Evolutionary conservation across 2,797 vertebrate genomes (phyloP).

Genomic region (Vultur gryphus): DNA sequence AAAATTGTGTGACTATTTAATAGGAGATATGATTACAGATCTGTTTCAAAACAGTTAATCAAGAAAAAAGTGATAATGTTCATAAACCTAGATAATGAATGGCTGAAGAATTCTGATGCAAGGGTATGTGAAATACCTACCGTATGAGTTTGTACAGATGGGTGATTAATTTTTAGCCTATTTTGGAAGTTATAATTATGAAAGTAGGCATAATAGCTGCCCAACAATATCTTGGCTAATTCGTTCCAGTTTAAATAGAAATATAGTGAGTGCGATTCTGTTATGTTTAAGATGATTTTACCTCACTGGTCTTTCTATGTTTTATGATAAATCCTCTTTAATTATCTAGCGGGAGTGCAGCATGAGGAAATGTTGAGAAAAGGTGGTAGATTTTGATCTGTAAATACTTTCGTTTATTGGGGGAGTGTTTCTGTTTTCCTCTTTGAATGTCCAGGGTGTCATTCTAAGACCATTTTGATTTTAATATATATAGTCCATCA

Average conservation of each 20-base stretch:
- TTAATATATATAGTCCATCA: conserved; percentile 21
- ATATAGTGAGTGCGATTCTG: rapidly evolving
- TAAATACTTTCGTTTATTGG: neutral
- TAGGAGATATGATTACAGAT: conserved; percentile 1
- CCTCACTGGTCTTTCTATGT: neutral
- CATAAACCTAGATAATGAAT: conserved; percentile 3
- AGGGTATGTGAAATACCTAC: neutral
- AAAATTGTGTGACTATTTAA: conserved; percentile 15
- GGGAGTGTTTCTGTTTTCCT: neutral
- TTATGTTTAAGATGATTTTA: neutral
- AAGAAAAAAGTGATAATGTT: conserved; percentile 1
- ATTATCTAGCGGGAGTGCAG: neutral
- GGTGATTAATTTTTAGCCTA: neutral
- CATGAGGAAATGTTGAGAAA: neutral
- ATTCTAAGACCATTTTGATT: conserved; percentile 34
- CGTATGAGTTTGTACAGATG: neutral
- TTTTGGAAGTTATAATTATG: neutral
- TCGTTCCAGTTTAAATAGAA: neutral
- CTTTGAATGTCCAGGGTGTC: neutral
- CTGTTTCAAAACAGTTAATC: conserved; percentile 28
- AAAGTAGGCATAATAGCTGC: neutral
- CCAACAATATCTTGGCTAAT: neutral
- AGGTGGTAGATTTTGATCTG: neutral
- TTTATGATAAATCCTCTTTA: neutral
- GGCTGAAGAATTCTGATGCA: neutral